Base-by-base conservation (phyloP, 2,888 invertebrate species). In the Epirrhoe alternata region DNA sequence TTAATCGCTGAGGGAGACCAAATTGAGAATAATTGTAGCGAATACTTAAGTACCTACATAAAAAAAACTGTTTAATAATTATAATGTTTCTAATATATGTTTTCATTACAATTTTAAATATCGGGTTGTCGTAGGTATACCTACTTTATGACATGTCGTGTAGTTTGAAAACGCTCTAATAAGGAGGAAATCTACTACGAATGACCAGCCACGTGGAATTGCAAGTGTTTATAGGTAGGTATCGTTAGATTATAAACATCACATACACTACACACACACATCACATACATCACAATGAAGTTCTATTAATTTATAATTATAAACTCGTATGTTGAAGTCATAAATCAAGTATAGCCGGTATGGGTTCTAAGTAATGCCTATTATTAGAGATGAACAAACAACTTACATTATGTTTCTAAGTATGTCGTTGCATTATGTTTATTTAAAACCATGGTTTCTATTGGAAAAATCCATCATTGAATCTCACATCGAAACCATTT, bases 191-290 rank as follows among this genome's bases (percentile, higher is more conserved):
- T 17, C 57, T 61, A 62, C 57, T 55, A 57, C 56, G 62, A 70
- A 71, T 49, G 68, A 77, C 69, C 73, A 77, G 81, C 77, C 79
- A 74, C 64, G 74, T 74, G 80, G 80, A 81, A 77, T 81, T 80
- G 81, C 75, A 72, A 75, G 68, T 71, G 72, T 75, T 67, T 74
- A 74, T 68, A 66, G n/a, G 17, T 56, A 57, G 42, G 33, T 51
- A 59, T 65, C 49, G 30, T 45, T 60, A 55, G 24, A 49, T 54
- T 57, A 59, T 35, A 53, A 61, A 52, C 53, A 50, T 56, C 56
- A 54, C 35, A 38, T 38, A 42, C 12, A 42, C 38, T 42, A 10
- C 8, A 38, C 3, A 38, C 38, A 8, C 12, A 38, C 1, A 38
- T 38, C 38, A 35, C 2, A 24, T 24, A 24, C 42, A 52, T 54